Conservation (phyloP, 2,113 vertebrate genomes). For the Kryptolebias marmoratus region DNA sequence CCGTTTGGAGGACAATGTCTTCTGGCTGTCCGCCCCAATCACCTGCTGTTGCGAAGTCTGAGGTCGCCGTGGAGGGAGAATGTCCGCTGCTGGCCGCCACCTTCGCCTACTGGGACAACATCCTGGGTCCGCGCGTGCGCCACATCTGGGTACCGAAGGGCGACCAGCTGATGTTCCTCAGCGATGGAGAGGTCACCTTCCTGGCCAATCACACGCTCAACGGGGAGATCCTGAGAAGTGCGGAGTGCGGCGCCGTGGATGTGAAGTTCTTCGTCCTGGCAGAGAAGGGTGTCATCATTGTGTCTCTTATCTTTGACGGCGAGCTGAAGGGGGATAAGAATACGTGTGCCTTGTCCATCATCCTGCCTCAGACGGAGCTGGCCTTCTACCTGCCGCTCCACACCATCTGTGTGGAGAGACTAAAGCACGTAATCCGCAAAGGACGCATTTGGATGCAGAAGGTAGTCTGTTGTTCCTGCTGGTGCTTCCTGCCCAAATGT, state of each 20-base stretch:
- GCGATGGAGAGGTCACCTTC: conserved; percentile 95
- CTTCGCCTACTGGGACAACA: conserved; percentile 99
- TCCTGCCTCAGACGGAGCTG: conserved; percentile 93
- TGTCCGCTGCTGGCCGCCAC: conserved; percentile 96
- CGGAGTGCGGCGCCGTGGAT: conserved; percentile 94
- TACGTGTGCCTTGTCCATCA: conserved; percentile 94
- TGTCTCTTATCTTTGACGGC: conserved; percentile 97
- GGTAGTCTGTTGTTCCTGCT: conserved; percentile 73
- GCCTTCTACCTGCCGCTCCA: conserved; percentile 95
- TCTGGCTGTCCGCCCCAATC: conserved; percentile 93
- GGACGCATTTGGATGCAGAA: conserved; percentile 99
- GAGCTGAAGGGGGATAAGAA: conserved; percentile 97
- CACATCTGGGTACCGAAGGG: conserved; percentile 95
- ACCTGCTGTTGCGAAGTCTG: conserved; percentile 95
- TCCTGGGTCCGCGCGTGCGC: conserved; percentile 93
- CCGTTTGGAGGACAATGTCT: conserved; percentile 81
- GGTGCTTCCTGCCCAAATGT: background rate
- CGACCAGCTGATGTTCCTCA: conserved; percentile 85
- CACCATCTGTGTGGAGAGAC: conserved; percentile 91
- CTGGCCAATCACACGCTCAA: conserved; percentile 97
- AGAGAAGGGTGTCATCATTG: conserved; percentile 96
- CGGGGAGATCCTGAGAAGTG: conserved; percentile 96
- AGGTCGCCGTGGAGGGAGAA: conserved; percentile 88
- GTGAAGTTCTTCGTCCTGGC: conserved; percentile 98
- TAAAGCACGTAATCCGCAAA: conserved; percentile 95